Percentiles rank a stretch among this genome's conserved stretches.
phyloP scores from a whole-genome alignment of 2,888 invertebrate species.

The Cheilosia vulpina region DNA sequence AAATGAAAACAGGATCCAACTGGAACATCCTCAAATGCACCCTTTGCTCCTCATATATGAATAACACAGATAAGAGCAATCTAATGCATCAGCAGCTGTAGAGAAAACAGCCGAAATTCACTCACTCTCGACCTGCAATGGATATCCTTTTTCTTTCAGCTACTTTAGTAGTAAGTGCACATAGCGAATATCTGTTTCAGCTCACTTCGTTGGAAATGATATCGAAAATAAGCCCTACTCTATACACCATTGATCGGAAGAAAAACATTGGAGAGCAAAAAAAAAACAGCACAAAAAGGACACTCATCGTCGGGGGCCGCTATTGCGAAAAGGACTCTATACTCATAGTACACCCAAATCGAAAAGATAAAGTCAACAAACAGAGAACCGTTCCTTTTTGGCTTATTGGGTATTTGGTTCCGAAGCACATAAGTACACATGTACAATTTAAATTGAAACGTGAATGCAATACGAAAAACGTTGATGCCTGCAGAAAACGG shows the following conservation, averaged over 20 bases:
- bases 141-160: slow-evolving; percentile 37
- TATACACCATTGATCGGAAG: slow-evolving; percentile 57
- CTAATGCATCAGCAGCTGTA: slow-evolving; percentile 73
- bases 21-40: slow-evolving; percentile 35
- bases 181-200: slow-evolving; percentile 66
- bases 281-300: slow-evolving; percentile 18
- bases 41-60: slow-evolving; percentile 40
- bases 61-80: slow-evolving; percentile 66
- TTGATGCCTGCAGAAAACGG: slow-evolving; percentile 68
- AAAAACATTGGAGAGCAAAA: slow-evolving; percentile 35
- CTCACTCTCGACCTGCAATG: slow-evolving; percentile 34
- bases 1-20: not conserved
- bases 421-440: slow-evolving; percentile 75
- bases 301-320: not conserved
- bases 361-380: slow-evolving; percentile 75
- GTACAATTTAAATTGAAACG: slow-evolving; percentile 76
- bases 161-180: slow-evolving; percentile 71
- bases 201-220: slow-evolving; percentile 63
- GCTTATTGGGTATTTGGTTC: slow-evolving; percentile 75
- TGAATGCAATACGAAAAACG: slow-evolving; percentile 74
- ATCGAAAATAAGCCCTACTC: slow-evolving; percentile 71
- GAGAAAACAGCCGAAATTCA: slow-evolving; percentile 65
- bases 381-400: slow-evolving; percentile 71
- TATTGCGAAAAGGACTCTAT: slow-evolving; percentile 5
- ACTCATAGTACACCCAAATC: slow-evolving; percentile 46